Evolutionary conservation across 2,113 vertebrate genomes (phyloP), one percentile per base, ranked within the genome.

Genomic region (Lates calcarifer): DNA sequence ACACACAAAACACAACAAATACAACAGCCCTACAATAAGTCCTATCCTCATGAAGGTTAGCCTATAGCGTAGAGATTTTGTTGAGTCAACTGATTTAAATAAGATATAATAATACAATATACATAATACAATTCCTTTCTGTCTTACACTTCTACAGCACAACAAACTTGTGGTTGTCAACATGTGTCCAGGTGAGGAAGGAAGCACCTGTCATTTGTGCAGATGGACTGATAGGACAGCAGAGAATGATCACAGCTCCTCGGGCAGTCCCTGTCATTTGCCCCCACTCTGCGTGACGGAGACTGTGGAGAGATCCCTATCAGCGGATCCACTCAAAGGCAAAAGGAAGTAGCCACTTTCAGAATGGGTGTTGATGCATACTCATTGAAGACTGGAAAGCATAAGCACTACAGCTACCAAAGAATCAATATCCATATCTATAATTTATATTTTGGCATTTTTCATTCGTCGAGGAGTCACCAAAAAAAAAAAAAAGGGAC

Each of bases 161-260:
- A 51, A 20, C n/a, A 29, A 35, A 5, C 3, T 0, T 10, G 2
- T 43, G 20, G 2, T 45, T 2, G 74, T 79, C 61, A 64, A 11
- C 17, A 7, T 29, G 26, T 2, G 49, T 15, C 55, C 39, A 83
- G 66, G 65, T 72, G 26, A 81, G 65, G 65, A n/a, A 60, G 70
- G 78, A 60, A 77, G 69, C 60, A 12, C 58, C 55, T 71, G 71
- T 79, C 81, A 55, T 56, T 74, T 45, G 43, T 63, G n/a, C n/a
- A 49, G 65, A n/a, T 55, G 51, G 22, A 67, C 12, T 24, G 35
- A 41, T 22, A 41, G 61, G 37, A 18, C 22, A 9, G 10, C n/a
- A 51, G 31, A 62, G 12, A 69, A 13, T 57, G 75, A 62, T 33
- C 31, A 18, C 9, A 2, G 24, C 29, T 73, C 51, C 22, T 26